Conservation (phyloP, 2,113 vertebrate species). For the Salvator merianae region DNA sequence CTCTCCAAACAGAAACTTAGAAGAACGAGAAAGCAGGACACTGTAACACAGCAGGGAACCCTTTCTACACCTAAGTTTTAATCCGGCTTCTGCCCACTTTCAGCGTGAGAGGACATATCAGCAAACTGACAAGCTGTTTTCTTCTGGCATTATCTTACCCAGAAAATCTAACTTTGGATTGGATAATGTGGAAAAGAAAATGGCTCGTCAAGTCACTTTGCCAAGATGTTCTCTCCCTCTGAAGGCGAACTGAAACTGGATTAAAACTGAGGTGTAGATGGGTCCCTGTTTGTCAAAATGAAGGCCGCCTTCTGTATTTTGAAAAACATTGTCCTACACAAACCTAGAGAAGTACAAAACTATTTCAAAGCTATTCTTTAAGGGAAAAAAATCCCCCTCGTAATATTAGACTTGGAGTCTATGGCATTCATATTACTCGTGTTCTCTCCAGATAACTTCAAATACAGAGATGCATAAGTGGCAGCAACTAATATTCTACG, state of each 20-base stretch:
- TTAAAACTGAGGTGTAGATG: background rate
- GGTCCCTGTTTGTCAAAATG: background rate
- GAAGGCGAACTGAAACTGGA: too few relatives aligned
- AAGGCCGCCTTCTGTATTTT: background rate
- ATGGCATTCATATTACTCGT: slow-evolving; percentile 2
- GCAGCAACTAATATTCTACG: background rate
- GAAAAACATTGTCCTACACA: background rate
- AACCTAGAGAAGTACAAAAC: background rate
- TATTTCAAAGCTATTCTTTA: background rate
- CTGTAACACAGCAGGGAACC: too few relatives aligned
- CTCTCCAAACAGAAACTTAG: background rate
- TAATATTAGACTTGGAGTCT: background rate
- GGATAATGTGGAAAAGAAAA: too few relatives aligned
- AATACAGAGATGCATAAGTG: background rate
- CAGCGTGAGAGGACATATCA: too few relatives aligned
- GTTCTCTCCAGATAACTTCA: background rate
- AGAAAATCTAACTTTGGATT: too few relatives aligned
- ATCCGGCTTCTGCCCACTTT: too few relatives aligned
- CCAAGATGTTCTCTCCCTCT: too few relatives aligned
- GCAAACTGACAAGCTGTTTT: too few relatives aligned
- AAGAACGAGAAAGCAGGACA: background rate
- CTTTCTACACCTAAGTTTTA: too few relatives aligned
- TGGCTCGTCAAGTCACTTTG: too few relatives aligned
- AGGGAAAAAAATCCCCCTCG: background rate
- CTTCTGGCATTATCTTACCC: too few relatives aligned